Base-by-base conservation (phyloP, 53 echinoderm and acorn worm genomes). In the Arbacia lixula region DNA sequence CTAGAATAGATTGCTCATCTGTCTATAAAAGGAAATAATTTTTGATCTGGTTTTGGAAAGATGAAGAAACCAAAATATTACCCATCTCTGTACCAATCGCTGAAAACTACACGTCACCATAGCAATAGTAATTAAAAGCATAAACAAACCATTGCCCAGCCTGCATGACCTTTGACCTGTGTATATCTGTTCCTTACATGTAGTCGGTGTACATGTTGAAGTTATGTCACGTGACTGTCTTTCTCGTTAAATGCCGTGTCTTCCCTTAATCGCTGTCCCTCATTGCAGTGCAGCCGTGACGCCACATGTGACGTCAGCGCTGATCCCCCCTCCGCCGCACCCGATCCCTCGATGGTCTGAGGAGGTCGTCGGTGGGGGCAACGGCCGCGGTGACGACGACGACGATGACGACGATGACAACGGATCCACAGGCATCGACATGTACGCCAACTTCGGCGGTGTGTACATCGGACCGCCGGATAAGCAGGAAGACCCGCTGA, bases 381-480 rank as follows among this genome's bases (percentile, higher is more conserved):
- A 84, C 66, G 86, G 78, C 25, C 56, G 28, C 14, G 86, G 79
- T 16, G 82, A 87, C 14, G 88, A n/a, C n/a, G 88, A 83, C 34
- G 63, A 33, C 16, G 85, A 79, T 3, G 66, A 84, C 66, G 86
- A 84, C 25, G 65, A 36, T 11, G 86, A 85, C 16, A 83, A 87
- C 14, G 88, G 64, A 34, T 63, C 76, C 16, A 67, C 85, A 17
- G 29, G 66, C 16, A 81, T 87, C 32, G 85, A 88, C 58, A 86
- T 93, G 9, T 93, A 85, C 71, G 85, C 90, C 26, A 88, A 88
- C 76, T 93, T 90, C 36, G 93, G 93, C 14, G 93, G 93, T 12
- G 93, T 93, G 12, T 93, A 90, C 90, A 90, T 93, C 43, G 93
- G 93, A 17, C 93, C 93, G 0, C 93, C 93, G 2, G 83, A 85